Conservation (phyloP, 2,797 vertebrate species). For the Helarctos malayanus region DNA sequence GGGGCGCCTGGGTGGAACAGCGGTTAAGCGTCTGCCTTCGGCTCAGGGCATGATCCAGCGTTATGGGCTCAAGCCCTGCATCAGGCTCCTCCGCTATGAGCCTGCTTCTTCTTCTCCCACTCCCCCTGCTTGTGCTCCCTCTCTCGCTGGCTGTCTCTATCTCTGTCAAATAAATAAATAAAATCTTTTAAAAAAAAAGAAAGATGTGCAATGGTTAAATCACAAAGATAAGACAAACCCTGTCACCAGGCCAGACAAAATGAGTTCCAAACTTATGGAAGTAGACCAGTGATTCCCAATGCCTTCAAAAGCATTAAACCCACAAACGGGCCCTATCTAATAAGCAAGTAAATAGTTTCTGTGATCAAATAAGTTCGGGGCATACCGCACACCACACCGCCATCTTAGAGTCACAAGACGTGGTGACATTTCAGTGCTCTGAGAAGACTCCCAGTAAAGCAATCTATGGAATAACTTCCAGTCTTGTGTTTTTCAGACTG, state of each 20-base stretch:
- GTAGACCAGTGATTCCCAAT: neutral
- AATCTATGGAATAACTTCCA: neutral
- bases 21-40: no score
- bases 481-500: neutral
- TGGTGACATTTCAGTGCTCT: neutral
- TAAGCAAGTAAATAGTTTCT: neutral
- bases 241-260: neutral
- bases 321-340: neutral
- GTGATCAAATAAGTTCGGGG: neutral
- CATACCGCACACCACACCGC: rapidly evolving
- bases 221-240: neutral
- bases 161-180: no score
- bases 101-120: no score
- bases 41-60: no score
- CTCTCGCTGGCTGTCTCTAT: no score
- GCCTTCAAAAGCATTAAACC: neutral
- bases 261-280: neutral
- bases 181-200: no score
- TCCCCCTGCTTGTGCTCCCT: no score
- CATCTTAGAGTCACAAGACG: neutral
- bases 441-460: neutral
- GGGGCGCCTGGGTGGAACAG: no score
- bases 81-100: no score
- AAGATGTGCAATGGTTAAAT: neutral
- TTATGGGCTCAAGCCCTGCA: no score